Percentiles rank a stretch among this genome's conserved stretches.
These are phyloP conservation scores for Orius insidiosus DNA, from an alignment of 1,140 invertebrate genomes.

Conservation along the genomic window DNA sequence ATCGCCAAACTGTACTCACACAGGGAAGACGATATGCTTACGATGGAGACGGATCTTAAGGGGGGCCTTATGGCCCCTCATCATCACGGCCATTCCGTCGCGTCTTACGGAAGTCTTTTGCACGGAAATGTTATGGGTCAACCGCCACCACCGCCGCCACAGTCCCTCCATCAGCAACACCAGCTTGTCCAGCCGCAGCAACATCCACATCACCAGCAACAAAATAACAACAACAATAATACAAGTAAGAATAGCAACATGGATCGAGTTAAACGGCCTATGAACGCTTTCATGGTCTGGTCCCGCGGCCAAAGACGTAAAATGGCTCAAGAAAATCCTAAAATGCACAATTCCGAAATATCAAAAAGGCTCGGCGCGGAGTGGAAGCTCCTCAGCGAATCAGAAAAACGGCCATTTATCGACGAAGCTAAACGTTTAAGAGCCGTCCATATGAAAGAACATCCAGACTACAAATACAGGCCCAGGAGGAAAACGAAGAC, in stretches of 20 bases:
- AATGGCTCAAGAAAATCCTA: constrained; percentile 99
- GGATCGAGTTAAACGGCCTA: constrained; percentile 92
- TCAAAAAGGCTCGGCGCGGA: constrained; percentile 92
- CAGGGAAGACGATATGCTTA: constrained; percentile 60
- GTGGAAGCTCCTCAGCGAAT: constrained; percentile 94
- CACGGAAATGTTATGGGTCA: constrained; percentile 27
- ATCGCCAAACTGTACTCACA: constrained; percentile 46
- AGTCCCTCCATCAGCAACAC: constrained; percentile 33
- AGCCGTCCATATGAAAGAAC: constrained; percentile 99
- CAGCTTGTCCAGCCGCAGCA: constrained; percentile 30
- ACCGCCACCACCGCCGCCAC: constrained; percentile 25
- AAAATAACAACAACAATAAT: constrained; percentile 34
- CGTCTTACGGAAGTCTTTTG: constrained; percentile 35
- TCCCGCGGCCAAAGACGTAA: constrained; percentile 90
- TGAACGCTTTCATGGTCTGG: constrained; percentile 99
- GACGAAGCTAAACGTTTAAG: constrained; percentile 96
- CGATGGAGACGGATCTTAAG: constrained; percentile 75
- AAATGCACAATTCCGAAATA: constrained; percentile 99
- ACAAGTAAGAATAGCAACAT: constrained; percentile 55
- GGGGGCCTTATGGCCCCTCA: constrained; percentile 46
- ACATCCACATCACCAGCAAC: constrained; percentile 28
- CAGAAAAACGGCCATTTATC: constrained; percentile 95
- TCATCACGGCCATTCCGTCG: constrained; percentile 24
- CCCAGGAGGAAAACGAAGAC: constrained; percentile 87
- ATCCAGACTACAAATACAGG: constrained; percentile 97